These are phyloP conservation scores for Cremastinae sp. DNA, from an alignment of 2,888 invertebrate genomes.

Conservation along the genomic window DNA sequence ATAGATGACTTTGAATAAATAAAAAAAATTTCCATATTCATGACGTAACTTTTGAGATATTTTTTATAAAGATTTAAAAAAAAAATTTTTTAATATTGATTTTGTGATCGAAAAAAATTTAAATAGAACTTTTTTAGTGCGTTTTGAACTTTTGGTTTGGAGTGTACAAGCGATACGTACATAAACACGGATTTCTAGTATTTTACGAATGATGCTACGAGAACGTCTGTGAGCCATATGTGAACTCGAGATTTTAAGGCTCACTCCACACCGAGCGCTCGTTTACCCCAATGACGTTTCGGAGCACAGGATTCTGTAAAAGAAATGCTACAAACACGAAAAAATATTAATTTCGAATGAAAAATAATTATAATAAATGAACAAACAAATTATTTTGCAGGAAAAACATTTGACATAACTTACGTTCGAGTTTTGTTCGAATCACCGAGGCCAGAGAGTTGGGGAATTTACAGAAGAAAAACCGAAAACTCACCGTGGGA, in stretches of 20 bases:
- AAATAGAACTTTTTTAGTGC: neutral
- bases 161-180: neutral
- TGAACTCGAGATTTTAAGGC: constrained; percentile 36
- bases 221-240: constrained; percentile 61
- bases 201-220: constrained; percentile 2
- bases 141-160: neutral
- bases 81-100: constrained; percentile 6
- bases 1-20: too few species aligned
- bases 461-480: constrained; percentile 95
- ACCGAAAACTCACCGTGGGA: constrained; percentile 90
- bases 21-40: too few species aligned
- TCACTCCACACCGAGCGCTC: constrained; percentile 1
- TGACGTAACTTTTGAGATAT: too few species aligned
- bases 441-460: constrained; percentile 98
- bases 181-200: constrained; percentile 8
- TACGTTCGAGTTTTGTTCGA: constrained; percentile 97
- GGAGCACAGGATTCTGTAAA: neutral
- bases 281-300: neutral
- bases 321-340: too few species aligned
- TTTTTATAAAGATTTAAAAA: too few species aligned
- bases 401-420: constrained; percentile 98
- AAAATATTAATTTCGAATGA: neutral
- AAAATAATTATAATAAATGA: neutral
- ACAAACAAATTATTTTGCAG: constrained; percentile 81
- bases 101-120: too few species aligned